Percentiles rank a stretch among this genome's conserved stretches.
These are phyloP conservation scores for Sesamia inferens DNA, from an alignment of 2,888 invertebrate species.

Conservation along the genomic window DNA sequence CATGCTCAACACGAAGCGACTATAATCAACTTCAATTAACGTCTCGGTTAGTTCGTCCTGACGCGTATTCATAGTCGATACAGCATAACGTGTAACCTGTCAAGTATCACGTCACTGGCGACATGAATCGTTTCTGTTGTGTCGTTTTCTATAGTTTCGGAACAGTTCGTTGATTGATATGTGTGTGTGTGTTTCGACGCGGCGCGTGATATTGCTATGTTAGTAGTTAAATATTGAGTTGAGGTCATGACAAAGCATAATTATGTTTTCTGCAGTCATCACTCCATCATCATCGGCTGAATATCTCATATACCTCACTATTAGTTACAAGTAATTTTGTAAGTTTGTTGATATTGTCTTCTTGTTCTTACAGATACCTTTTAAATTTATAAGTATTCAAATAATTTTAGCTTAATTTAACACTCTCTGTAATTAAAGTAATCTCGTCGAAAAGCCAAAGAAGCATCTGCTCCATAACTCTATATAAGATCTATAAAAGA, in stretches of 20 bases:
- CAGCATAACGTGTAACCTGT: constrained; percentile 5
- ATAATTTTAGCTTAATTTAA: background rate
- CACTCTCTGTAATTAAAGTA: background rate
- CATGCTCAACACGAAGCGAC: background rate
- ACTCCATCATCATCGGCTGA: too few relatives aligned
- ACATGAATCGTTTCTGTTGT: background rate
- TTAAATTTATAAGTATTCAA: background rate
- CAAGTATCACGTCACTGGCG: constrained; percentile 18
- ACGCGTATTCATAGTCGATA: constrained; percentile 9
- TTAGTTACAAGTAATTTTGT: background rate
- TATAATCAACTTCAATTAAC: constrained; percentile 28
- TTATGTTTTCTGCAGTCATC: background rate
- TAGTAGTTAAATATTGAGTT: constrained; percentile 5
- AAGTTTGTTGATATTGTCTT: background rate
- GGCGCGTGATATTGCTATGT: background rate
- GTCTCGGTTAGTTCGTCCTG: constrained; percentile 15
- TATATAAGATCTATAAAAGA: background rate
- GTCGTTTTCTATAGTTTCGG: background rate
- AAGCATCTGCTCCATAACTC: background rate
- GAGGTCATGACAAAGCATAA: background rate
- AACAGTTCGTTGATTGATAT: constrained; percentile 30
- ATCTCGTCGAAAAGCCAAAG: background rate
- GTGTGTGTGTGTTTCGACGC: background rate
- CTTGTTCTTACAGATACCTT: background rate
- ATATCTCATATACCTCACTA: background rate